Base-by-base conservation (phyloP, 2,888 invertebrate genomes). In the Sarcophaga caerulescens region DNA sequence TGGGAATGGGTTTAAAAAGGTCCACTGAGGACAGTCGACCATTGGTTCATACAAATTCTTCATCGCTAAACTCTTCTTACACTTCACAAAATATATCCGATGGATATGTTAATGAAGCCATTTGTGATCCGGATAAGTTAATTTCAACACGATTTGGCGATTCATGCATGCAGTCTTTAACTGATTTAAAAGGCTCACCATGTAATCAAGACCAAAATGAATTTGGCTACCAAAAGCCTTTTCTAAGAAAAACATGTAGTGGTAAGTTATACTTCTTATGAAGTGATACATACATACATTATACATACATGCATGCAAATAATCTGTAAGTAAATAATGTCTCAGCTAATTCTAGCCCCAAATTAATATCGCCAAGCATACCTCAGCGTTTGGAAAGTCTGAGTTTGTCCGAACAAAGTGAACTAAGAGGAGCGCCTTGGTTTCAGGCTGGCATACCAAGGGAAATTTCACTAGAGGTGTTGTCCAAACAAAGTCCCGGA, bases 371-470 rank as follows among this genome's bases (percentile, higher is more conserved):
- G 90, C 89, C 94, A 90, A 88, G 91, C 90, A 84, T 91, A 4
- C 89, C 92, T 14, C 91, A 93, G 63, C 91, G 93, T 17, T 92
- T 95, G 86, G 96, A 96, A 91, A 95, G 96, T 88, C 94, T 96
- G 81, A 95, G 95, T 89, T 94, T 95, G 91, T 94, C 95, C 82
- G 95, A 95, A 91, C 97, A 97, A 92, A 97, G 97, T 88, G 96
- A 97, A 90, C 95, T 98, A 81, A 94, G 97, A 69, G 95, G 96
- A 87, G 98, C 98, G 71, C 97, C 98, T 10, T 99, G 98, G 99
- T 99, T 98, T 93, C 98, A 99, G 93, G 98, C 98, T 74, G 98
- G 98, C 21, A 98, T 99, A 90, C 98, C 98, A 11, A 95, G 98
- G 94, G 98, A 96, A 93, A 98, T 98, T 90, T 98, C 98, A 12